Evolutionary conservation across 1,140 invertebrate species (phyloP), one percentile per base, ranked within the genome.

Genomic region (Orchestia grillus): DNA sequence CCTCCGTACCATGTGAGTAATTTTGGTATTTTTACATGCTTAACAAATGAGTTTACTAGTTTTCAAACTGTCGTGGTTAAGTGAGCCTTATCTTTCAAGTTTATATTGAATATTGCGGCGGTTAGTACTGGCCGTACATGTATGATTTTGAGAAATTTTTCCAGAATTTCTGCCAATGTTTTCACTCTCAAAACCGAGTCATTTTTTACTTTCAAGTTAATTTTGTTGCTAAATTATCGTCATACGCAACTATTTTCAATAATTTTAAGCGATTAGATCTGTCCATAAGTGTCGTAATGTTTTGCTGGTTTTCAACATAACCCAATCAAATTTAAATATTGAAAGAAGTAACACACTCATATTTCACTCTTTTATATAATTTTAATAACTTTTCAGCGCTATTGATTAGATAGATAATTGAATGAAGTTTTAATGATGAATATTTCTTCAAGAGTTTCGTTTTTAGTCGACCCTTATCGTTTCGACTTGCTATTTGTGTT

Each of bases 1-100:
- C 44, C 92, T 94, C 36, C 43, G 92, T 94, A 94, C 92, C 92
- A 94, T 94, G 92, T 94, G 44, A 94, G 92, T 94, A 94, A 8
- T 47, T 40, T 94, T 45, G 92, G 8, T 28, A 19, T 3, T 42
- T 42, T 36, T 90, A 41, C 15, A 90, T 36, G 28, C 62, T 77
- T 1, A 15, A 77, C 1, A 3, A 77, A 36, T 77, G 62, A 3
- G 1, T 15, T 77, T 3, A 77, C 36, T 77, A 3, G 28, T 77
- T 36, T 8, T 77, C 1, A 77, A 23, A 23, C 28, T 77, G 62
- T 77, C 1, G 1, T 77, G 62, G 11, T 77, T 77, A 77, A 3
- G 28, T 77, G 11, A 36, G 11, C 62, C 15, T 15, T 36, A 19
- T 77, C 62, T 36, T 77, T 36, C 36, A 36, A 8, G 47, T 53